phyloP scores from a whole-genome alignment of 2,797 vertebrate species.

The Atherinosoma microstoma region DNA sequence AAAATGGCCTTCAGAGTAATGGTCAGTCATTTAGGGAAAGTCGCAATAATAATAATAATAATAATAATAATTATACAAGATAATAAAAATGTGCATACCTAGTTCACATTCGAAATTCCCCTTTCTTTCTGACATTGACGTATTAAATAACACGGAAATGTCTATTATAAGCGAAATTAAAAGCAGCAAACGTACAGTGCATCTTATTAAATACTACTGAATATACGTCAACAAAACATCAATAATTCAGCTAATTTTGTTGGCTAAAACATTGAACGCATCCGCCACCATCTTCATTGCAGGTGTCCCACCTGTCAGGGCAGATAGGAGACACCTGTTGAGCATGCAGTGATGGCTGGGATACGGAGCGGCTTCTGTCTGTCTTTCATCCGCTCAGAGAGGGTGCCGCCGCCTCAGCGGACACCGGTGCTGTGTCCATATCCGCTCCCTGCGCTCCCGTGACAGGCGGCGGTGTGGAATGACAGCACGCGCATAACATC shows the following conservation, averaged over 20 bases:
- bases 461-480: slow-evolving; percentile 77
- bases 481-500: slow-evolving; percentile 85
- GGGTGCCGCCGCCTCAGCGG: slow-evolving; percentile 28
- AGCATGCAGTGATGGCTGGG: slow-evolving; percentile 8
- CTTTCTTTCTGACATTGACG: too few relatives aligned
- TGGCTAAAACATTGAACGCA: not conserved
- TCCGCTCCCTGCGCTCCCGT: slow-evolving; percentile 44
- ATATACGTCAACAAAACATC: not conserved
- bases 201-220: not conserved
- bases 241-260: not conserved
- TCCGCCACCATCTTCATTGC: not conserved
- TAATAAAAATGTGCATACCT: not conserved
- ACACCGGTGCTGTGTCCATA: slow-evolving; percentile 18
- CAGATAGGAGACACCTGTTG: slow-evolving; percentile 77
- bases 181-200: not conserved
- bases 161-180: not conserved
- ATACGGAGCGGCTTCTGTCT: slow-evolving; percentile 41
- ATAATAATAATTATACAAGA: not conserved
- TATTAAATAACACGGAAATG: not conserved
- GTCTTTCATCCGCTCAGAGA: slow-evolving; percentile 17
- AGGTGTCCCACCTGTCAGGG: slow-evolving; percentile 72
- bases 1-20: slow-evolving; percentile 58
- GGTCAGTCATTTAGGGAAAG: slow-evolving; percentile 32
- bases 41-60: slow-evolving; percentile 8
- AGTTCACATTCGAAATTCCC: not conserved